Conservation (phyloP, 2,113 vertebrate genomes). For the mouse (Mus musculus) region GRCm39 chr1:184982501-184983000, state of each 20-base stretch:
- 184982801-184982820: not conserved
- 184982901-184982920: not conserved
- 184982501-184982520: not conserved
- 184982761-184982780: not conserved
- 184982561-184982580: not conserved
- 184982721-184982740: not conserved
- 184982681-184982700: fast-evolving
- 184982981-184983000: conserved; percentile 33
- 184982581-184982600: not conserved
- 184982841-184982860: not conserved
- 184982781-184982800: not conserved
- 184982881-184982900: not conserved
- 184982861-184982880: not conserved
- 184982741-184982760: not conserved
- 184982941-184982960: not conserved
- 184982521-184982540: not conserved
- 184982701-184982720: not conserved
- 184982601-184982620: not conserved
- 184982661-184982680: fast-evolving
- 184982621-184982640: not conserved
- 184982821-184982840: not conserved
- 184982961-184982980: not conserved
- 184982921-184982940: not conserved
- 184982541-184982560: not conserved
- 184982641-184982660: not conserved